A percentile compares a stretch with the other conserved stretches of the same genome.
phyloP scores from a whole-genome alignment of 2,113 vertebrate species.

The Protobothrops flavoviridis region DNA sequence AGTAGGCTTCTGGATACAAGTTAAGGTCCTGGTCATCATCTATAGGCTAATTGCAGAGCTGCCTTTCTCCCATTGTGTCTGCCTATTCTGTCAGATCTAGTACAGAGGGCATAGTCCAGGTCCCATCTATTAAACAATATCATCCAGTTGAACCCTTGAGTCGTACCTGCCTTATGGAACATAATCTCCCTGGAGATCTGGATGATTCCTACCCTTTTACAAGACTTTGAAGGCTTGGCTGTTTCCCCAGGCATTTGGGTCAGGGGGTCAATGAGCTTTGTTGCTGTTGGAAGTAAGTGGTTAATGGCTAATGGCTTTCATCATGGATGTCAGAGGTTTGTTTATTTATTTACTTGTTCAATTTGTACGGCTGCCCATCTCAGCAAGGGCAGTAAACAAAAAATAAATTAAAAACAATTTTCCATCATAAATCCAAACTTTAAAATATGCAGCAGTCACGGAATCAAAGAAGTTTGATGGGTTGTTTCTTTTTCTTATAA shows the following conservation, averaged over 20 bases:
- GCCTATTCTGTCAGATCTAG: neutral
- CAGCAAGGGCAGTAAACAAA: neutral
- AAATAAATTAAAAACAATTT: neutral
- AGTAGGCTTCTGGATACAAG: neutral
- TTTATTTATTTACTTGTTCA: neutral
- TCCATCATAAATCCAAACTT: neutral
- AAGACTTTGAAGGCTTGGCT: neutral
- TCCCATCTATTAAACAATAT: neutral
- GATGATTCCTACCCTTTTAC: neutral
- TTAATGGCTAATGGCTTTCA: neutral
- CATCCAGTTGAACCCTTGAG: neutral
- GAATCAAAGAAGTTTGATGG: neutral
- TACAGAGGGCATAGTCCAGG: neutral
- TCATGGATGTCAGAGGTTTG: neutral
- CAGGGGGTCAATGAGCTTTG: neutral
- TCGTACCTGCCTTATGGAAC: neutral
- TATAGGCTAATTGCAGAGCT: neutral
- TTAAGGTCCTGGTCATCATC: neutral
- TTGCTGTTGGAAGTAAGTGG: neutral
- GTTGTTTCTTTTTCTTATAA: neutral
- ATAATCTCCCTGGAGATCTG: neutral
- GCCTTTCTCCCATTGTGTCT: neutral
- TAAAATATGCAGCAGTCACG: neutral
- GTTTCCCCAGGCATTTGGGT: neutral
- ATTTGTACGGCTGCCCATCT: neutral